Conservation (phyloP, 1,140 invertebrate species). For the Hypsibius dujardini region DNA sequence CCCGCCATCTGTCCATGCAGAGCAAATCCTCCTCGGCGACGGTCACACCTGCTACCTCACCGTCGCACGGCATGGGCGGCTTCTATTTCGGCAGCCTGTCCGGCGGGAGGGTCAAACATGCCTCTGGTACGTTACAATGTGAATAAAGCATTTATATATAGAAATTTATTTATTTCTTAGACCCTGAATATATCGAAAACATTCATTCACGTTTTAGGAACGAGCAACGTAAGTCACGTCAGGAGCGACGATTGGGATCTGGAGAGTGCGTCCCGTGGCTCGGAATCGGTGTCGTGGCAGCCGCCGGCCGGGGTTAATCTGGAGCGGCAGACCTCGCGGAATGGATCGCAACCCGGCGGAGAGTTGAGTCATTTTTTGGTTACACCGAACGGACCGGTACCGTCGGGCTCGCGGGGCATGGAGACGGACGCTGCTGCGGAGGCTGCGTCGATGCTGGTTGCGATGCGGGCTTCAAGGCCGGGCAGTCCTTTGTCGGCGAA, state of each 20-base stretch:
- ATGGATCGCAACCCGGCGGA: too few relatives aligned
- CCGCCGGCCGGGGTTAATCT: not conserved
- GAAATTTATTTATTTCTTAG: too few relatives aligned
- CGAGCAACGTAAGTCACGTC: not conserved
- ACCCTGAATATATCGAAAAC: too few relatives aligned
- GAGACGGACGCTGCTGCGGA: too few relatives aligned
- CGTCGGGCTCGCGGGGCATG: not conserved
- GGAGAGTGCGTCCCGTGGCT: not conserved
- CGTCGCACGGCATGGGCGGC: not conserved
- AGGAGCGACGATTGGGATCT: conserved; percentile 7
- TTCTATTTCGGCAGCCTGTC: conserved; percentile 3
- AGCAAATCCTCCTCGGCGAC: conserved; percentile 37
- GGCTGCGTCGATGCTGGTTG: too few relatives aligned
- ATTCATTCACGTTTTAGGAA: too few relatives aligned
- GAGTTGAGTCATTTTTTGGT: not conserved
- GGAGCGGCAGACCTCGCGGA: not conserved
- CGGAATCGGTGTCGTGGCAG: conserved; percentile 9
- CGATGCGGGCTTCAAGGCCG: too few relatives aligned
- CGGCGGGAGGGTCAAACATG: conserved; percentile 19
- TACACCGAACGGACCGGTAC: not conserved
- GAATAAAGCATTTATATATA: too few relatives aligned
- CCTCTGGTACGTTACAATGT: not conserved
- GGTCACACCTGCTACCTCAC: conserved; percentile 18
- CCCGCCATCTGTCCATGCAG: conserved; percentile 74
- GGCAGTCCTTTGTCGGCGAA: too few relatives aligned